Percentiles rank a stretch among this genome's conserved stretches.
Conservation (phyloP, 2,888 invertebrate genomes). For the Dorcus hopei region DNA sequence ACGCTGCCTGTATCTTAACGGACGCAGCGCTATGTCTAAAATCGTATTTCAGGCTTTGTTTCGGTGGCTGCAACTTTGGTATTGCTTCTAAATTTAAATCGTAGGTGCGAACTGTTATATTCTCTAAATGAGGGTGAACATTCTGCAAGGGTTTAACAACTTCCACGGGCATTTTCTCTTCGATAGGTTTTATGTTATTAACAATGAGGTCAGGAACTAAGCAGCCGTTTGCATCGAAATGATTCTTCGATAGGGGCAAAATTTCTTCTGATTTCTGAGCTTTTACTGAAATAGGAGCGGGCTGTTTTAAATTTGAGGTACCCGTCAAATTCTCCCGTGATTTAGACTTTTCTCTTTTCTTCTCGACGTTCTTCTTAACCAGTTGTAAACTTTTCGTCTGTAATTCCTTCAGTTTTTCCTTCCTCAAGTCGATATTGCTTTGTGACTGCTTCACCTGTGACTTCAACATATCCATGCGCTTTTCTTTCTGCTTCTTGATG, state of each 20-base stretch:
- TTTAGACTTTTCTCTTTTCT: constrained; percentile 35
- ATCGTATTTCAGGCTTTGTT: background rate
- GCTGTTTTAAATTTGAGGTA: background rate
- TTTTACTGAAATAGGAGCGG: background rate
- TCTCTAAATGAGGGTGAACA: background rate
- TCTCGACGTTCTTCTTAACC: constrained; percentile 46
- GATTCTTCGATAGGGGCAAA: background rate
- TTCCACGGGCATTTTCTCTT: constrained; percentile 10
- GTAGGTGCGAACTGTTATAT: background rate
- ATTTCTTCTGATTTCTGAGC: no score
- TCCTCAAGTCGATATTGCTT: constrained; percentile 13
- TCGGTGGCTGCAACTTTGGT: background rate
- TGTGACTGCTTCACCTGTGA: constrained; percentile 37
- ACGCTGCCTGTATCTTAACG: constrained; percentile 33
- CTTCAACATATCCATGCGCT: constrained; percentile 46
- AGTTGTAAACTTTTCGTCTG: constrained; percentile 49
- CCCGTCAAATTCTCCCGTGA: constrained; percentile 26
- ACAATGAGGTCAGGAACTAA: constrained; percentile 11
- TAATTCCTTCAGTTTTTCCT: constrained; percentile 47
- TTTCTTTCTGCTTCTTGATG: constrained; percentile 56
- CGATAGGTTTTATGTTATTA: constrained; percentile 1
- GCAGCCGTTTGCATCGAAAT: background rate
- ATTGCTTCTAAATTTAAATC: background rate
- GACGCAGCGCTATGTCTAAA: constrained; percentile 21
- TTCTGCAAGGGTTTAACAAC: constrained; percentile 34